Base-by-base conservation (phyloP, 2,797 vertebrate genomes). In the Tiaroga cobitis region DNA sequence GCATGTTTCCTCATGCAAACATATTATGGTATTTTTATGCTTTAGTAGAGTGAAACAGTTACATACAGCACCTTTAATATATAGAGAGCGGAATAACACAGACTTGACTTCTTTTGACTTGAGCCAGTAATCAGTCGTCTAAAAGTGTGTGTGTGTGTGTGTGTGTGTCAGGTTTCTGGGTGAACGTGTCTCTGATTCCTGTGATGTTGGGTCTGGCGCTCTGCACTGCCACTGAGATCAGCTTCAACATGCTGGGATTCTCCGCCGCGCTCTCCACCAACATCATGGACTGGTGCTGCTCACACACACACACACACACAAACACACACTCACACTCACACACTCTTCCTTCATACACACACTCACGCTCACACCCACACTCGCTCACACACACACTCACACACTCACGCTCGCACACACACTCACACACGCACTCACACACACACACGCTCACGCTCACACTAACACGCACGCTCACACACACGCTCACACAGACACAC, bases 231-330 rank as follows among this genome's bases (percentile, higher is more conserved):
- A 96, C 97, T 0, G 98, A 99, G 90, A 90, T 97, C 88, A 99
- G 97, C 89, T 99, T 99, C 94, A 99, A 98, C 90, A 89, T 97
- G 88, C 93, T 99, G 4, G 98, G 98, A 8, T 99, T 99, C 90
- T 98, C 96, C 0, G 98, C 98, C 0, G 98, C 98, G 0, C 92
- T 99, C 26, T 99, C 97, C 84, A 99, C 98, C 87, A 99, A 99
- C 91, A 96, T 99, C 92, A 98, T 99, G 97, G 98, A 99, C 95
- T 99, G 98, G 98, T 99, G 93, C 54, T 76, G 10, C 46, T 63
- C 21, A 39, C 0, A 2, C 2, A 15, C 29, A 16, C 59, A 41
- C 4, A 39, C 73, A 56, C 19, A 26, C 8, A 13, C 43, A 1
- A 11, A 4, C 43, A 15, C 43, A 46, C 11, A 13, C 43, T 10